A percentile compares a stretch with the other conserved stretches of the same genome.
These are phyloP conservation scores for Cichladusa arquata DNA, from an alignment of 2,113 vertebrate genomes.

Conservation along the genomic window DNA sequence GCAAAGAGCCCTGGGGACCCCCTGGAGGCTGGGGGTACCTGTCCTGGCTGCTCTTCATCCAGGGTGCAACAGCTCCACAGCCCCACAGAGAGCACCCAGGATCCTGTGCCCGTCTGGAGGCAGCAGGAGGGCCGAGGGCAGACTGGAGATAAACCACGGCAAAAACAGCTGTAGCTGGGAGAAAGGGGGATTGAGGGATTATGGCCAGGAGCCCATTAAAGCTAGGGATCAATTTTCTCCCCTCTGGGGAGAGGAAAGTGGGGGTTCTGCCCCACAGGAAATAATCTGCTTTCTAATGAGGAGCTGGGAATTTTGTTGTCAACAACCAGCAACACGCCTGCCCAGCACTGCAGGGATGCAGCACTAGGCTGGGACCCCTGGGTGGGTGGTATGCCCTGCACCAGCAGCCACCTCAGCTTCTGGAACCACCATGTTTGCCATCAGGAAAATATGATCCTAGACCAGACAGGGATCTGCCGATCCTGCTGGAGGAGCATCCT, in stretches of 20 bases:
- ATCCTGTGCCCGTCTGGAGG: accelerated
- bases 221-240: not conserved
- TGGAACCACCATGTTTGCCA: accelerated
- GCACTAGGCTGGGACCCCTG: too few species aligned
- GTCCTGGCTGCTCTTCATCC: not conserved
- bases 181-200: slow-evolving; percentile 54
- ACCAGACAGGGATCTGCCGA: accelerated
- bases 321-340: not conserved
- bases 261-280: not conserved
- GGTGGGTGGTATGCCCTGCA: not conserved
- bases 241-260: not conserved
- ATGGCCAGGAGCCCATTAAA: not conserved
- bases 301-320: not conserved
- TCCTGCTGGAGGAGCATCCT: not conserved
- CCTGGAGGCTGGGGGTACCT: too few species aligned
- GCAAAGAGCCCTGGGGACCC: not conserved
- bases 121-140: not conserved
- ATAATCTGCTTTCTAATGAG: slow-evolving; percentile 12
- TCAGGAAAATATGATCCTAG: accelerated
- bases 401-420: not conserved
- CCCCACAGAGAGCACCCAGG: accelerated
- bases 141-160: not conserved
- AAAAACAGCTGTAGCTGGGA: not conserved
- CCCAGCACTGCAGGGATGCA: not conserved
- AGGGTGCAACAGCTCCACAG: not conserved